Evolutionary conservation across 2,797 vertebrate species (phyloP), one percentile per base, ranked within the genome.

Genomic region (Lagocephalus sceleratus): DNA sequence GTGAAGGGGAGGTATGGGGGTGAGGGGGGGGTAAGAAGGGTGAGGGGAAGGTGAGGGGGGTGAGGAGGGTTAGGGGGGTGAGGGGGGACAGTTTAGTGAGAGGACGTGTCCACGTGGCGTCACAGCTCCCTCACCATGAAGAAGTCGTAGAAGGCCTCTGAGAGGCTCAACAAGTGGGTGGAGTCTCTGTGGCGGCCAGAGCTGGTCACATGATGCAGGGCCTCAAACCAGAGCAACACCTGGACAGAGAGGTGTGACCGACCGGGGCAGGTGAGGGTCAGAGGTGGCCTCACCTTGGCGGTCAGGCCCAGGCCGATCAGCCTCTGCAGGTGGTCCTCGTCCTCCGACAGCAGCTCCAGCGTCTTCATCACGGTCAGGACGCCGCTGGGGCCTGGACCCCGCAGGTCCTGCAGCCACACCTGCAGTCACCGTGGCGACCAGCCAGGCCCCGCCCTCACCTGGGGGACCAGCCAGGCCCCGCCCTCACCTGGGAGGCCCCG

Each of bases 151-250:
- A 88, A 85, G 25, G 57, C 55, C 10, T 79, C 77, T 0, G 63
- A 42, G 5, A 86, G 68, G 46, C 5, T 66, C 7, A 68, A 22
- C 19, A 79, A 19, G 16, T 67, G 17, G 43, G 39, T 2, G 0
- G 76, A 55, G 66, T 6, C 47, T 38, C 12, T 68, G 14, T 59
- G 48, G 16, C 57, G 32, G 60, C 77, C 69, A 54, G 71, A 80
- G 55, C 47, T 71, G 71, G 85, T 35, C 42, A 57, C 54, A 21
- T 67, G 35, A 6, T 25, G 26, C 19, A 83, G 6, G 0, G 48
- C 49, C 22, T 77, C 39, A 2, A 81, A 85, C 86, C 86, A 88
- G 22, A 45, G 21, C 64, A 73, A 6, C 47, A 79, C 57, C 85
- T 87, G 40, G 15, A 41, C 40, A 17, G 15, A 41, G 5, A n/a